Evolutionary conservation across 2,113 vertebrate species (phyloP).

Genomic region (Forbesichthys agassizii): DNA sequence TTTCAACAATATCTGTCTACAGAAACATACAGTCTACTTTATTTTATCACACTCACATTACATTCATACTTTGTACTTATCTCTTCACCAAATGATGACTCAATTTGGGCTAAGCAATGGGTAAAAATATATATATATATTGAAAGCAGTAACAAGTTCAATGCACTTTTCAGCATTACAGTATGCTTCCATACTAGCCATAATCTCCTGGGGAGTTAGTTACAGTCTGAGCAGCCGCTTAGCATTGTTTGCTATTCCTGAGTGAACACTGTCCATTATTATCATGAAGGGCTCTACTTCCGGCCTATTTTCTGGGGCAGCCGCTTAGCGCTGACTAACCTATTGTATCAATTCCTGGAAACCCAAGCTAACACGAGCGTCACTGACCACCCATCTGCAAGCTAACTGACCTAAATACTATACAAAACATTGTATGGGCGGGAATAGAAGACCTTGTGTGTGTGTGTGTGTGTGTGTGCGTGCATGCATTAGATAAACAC

Average conservation of each 20-base stretch:
- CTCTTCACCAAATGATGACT: too few relatives aligned
- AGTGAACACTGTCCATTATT: conserved; percentile 55
- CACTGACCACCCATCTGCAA: conserved; percentile 71
- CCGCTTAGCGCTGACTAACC: conserved; percentile 44
- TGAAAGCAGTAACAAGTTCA: not conserved
- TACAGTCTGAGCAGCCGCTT: conserved; percentile 26
- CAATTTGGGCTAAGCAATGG: too few relatives aligned
- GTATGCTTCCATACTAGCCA: conserved; percentile 27
- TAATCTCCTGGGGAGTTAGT: conserved; percentile 17
- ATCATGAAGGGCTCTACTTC: conserved; percentile 61
- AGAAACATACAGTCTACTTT: too few relatives aligned
- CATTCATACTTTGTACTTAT: too few relatives aligned
- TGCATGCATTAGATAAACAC: not conserved
- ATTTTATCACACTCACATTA: too few relatives aligned
- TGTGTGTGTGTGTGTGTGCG: conserved; percentile 6
- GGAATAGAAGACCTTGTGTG: conserved; percentile 28
- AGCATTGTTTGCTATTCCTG: conserved; percentile 51
- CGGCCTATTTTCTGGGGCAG: conserved; percentile 50
- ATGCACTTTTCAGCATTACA: conserved; percentile 3
- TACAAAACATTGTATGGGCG: conserved; percentile 64
- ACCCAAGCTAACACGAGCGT: conserved; percentile 55
- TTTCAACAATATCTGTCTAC: too few relatives aligned
- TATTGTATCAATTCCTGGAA: conserved; percentile 67
- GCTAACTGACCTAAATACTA: conserved; percentile 72
- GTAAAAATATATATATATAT: not conserved